phyloP scores from a whole-genome alignment of 64 coral and sea anemone species.

The Acropora tenuis region DNA sequence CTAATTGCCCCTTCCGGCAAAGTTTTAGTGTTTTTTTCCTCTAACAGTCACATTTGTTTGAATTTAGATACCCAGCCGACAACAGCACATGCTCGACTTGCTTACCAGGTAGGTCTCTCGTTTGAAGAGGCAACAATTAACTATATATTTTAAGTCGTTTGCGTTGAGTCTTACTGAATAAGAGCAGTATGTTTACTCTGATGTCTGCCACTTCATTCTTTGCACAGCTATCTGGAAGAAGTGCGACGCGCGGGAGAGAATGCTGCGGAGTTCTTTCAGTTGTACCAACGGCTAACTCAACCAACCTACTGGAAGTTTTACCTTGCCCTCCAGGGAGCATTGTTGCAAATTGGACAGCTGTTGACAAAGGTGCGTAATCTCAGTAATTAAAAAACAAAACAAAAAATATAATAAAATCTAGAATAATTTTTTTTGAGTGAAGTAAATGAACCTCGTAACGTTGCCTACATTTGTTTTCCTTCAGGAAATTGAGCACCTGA shows the following conservation, averaged over 20 bases:
- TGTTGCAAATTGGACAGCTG: constrained; percentile 84
- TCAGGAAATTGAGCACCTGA: constrained; percentile 93
- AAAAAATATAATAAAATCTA: too few species aligned
- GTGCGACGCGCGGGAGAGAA: constrained; percentile 93
- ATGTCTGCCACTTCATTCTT: background rate
- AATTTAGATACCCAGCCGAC: constrained; percentile 82
- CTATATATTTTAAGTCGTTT: too few species aligned
- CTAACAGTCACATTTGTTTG: background rate
- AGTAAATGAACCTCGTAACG: too few species aligned
- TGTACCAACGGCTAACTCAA: constrained; percentile 89
- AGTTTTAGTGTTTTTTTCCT: background rate
- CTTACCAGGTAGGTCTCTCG: constrained; percentile 75
- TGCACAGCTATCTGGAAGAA: constrained; percentile 80
- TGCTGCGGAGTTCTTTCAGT: constrained; percentile 91
- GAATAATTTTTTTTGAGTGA: too few species aligned
- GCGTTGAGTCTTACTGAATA: too few species aligned
- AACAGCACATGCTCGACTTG: constrained; percentile 88
- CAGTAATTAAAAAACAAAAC: too few species aligned
- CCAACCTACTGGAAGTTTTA: constrained; percentile 88
- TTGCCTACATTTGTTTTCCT: background rate
- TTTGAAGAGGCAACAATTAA: too few species aligned
- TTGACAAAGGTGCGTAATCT: constrained; percentile 77
- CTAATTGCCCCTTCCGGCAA: too few species aligned
- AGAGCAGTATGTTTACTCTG: too few species aligned
- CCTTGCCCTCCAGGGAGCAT: constrained; percentile 81